Percentiles rank a stretch among this genome's conserved stretches.
These are phyloP conservation scores for Amphilophus citrinellus DNA, from an alignment of 2,113 vertebrate genomes.

Conservation along the genomic window DNA sequence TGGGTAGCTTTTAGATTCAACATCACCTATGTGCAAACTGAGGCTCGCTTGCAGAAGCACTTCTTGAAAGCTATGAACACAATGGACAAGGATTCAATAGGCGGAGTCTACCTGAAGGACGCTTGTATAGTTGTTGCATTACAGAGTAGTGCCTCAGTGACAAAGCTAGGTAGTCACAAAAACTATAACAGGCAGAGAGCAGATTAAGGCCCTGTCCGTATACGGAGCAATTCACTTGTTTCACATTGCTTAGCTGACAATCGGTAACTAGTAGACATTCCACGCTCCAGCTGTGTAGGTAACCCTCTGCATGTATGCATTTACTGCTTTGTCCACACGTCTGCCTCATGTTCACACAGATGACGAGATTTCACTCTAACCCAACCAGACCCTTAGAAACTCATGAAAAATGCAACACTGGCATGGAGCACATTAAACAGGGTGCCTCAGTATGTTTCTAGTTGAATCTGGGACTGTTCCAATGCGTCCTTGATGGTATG, in stretches of 20 bases:
- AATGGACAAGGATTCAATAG: neutral
- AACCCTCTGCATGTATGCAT: neutral
- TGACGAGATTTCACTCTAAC: neutral
- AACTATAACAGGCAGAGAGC: neutral
- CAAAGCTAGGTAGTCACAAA: neutral
- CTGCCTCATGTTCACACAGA: constrained; percentile 3
- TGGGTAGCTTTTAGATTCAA: neutral
- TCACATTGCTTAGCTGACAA: no score
- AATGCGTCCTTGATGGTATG: neutral
- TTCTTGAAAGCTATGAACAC: neutral
- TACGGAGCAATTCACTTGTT: no score
- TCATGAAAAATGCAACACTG: neutral
- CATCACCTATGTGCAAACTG: neutral
- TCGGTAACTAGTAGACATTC: no score
- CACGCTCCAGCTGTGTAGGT: neutral
- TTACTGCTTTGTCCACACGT: neutral
- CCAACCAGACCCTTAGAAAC: neutral
- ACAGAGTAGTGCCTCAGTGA: neutral
- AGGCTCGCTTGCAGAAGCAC: neutral
- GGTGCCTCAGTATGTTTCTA: neutral
- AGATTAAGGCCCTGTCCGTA: neutral
- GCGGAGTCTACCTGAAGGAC: neutral
- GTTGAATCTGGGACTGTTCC: neutral
- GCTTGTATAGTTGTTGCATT: neutral
- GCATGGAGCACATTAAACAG: neutral